These are phyloP conservation scores for Ophioderma brevispina DNA, from an alignment of 35 echinoderm and acorn worm species.

Conservation along the genomic window DNA sequence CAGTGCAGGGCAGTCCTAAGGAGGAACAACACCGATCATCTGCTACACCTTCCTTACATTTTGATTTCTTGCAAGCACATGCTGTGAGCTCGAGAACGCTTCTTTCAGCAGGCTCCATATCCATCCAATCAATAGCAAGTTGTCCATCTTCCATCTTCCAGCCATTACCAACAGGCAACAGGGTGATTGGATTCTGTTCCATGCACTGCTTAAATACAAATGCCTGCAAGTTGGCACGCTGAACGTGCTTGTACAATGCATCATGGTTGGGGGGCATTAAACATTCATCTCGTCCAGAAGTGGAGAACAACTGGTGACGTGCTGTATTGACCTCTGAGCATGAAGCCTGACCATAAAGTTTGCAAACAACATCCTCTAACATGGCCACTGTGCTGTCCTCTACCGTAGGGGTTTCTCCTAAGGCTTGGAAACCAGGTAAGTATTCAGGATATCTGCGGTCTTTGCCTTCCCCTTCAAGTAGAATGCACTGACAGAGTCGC, in stretches of 20 bases:
- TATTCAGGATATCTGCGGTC: no score
- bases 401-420: neutral
- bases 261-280: conserved; percentile 24
- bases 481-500: conserved; percentile 44
- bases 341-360: conserved; percentile 32
- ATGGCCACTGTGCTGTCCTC: neutral
- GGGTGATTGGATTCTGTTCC: conserved; percentile 23
- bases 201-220: conserved; percentile 23
- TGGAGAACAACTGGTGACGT: conserved; percentile 20
- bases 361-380: conserved; percentile 20
- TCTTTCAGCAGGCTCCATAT: conserved; percentile 19
- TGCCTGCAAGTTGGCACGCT: conserved; percentile 27
- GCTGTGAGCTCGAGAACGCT: conserved; percentile 34
- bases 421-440: no score
- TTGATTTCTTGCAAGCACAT: conserved; percentile 35
- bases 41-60: conserved; percentile 6
- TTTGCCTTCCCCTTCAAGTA: conserved; percentile 18
- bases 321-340: conserved; percentile 16
- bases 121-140: conserved; percentile 50
- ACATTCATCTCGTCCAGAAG: neutral
- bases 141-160: conserved; percentile 51
- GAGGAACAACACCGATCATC: conserved; percentile 27
- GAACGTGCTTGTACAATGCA: conserved; percentile 16
- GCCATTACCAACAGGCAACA: conserved; percentile 31
- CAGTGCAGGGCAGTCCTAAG: conserved; percentile 49